Evolutionary conservation across 2,888 invertebrate genomes (phyloP).

Genomic region (Sisyra nigra): DNA sequence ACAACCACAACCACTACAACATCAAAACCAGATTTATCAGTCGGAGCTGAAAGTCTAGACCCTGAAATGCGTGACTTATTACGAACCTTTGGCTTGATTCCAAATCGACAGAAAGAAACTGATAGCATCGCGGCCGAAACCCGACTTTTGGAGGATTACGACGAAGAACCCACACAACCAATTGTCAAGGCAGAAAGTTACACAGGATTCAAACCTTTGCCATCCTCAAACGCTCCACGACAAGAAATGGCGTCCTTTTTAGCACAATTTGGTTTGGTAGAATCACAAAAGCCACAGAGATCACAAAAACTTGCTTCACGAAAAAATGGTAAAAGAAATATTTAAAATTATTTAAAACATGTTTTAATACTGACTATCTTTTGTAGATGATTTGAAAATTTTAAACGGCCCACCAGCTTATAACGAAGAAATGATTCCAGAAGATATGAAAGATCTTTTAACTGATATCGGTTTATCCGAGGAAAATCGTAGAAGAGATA

Average conservation of each 20-base stretch:
- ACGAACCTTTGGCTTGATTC: conserved; percentile 28
- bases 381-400: background rate
- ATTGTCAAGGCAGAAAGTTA: conserved; percentile 23
- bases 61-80: conserved; percentile 29
- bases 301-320: background rate
- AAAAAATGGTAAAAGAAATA: background rate
- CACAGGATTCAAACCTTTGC: conserved; percentile 26
- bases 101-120: conserved; percentile 17
- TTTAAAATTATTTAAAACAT: background rate
- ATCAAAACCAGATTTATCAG: conserved; percentile 20
- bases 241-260: conserved; percentile 25
- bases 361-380: background rate
- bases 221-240: conserved; percentile 18
- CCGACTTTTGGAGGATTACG: conserved; percentile 1
- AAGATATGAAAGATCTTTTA: conserved; percentile 21
- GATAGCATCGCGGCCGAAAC: background rate
- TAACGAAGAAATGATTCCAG: conserved; percentile 24
- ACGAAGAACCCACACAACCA: conserved; percentile 17
- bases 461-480: conserved; percentile 22
- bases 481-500: conserved; percentile 7
- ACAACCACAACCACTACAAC: conserved; percentile 17
- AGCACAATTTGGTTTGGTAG: conserved; percentile 23
- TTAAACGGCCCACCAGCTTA: conserved; percentile 14
- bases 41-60: conserved; percentile 23
- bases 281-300: conserved; percentile 11